phyloP scores from a whole-genome alignment of 92 coral and sea anemone genomes.

The Zoanthus sansibaricus region DNA sequence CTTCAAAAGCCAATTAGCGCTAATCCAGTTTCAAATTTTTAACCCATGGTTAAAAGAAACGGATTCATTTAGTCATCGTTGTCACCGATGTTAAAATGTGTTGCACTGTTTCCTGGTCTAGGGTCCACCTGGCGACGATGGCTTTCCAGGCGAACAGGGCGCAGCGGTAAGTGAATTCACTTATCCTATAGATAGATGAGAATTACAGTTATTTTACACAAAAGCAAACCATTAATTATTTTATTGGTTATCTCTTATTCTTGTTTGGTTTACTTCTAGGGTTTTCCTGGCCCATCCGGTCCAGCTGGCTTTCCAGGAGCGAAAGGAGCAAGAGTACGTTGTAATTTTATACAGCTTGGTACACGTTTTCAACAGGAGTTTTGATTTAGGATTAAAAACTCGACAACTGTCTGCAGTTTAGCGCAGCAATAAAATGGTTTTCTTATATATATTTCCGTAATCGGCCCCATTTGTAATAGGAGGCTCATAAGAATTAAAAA shows the following conservation, averaged over 20 bases:
- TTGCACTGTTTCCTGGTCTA: not conserved
- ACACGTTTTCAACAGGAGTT: not conserved
- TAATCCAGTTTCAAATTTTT: no score
- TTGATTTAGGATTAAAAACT: no score
- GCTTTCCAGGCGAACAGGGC: slow-evolving; percentile 14
- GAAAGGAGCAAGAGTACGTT: slow-evolving; percentile 16
- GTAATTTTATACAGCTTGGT: no score
- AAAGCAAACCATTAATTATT: not conserved
- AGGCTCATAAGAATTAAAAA: no score
- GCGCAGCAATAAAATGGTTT: no score
- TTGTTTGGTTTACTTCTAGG: not conserved
- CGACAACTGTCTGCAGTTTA: no score
- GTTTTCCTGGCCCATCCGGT: not conserved
- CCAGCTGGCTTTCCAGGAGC: slow-evolving; percentile 13
- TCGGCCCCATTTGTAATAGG: no score
- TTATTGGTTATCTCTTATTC: no score
- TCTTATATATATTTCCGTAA: no score
- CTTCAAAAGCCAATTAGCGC: no score
- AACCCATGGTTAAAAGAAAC: no score
- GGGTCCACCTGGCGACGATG: slow-evolving; percentile 16
- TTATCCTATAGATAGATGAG: not conserved
- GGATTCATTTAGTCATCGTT: not conserved
- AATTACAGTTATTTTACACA: not conserved
- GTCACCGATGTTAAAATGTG: not conserved
- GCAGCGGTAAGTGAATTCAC: not conserved